Evolutionary conservation across 1,140 invertebrate species (phyloP), one percentile per base, ranked within the genome.

Genomic region (Heliconius himera): DNA sequence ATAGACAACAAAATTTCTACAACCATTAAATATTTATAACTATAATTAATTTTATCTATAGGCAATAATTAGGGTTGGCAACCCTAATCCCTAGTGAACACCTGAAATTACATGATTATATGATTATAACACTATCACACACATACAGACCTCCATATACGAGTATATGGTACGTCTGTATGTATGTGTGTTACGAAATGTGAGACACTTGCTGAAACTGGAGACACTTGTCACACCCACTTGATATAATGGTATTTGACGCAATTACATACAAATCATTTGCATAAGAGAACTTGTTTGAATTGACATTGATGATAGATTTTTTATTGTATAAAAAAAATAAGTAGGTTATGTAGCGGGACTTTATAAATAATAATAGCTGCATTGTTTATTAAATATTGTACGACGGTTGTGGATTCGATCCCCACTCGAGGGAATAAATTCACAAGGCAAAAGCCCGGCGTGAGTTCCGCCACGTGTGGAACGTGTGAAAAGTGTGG

Each of bases 151-250:
- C 8, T 6, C 13, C 18, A 20, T 20, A 51, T 51, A n/a, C n/a
- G n/a, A n/a, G n/a, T n/a, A 51, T 51, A 51, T 51, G 49, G 49
- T 20, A 46, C 16, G 41, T 46, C 3, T 60, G n/a, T 36, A 8
- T 60, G 16, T 13, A n/a, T n/a, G 41, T 72, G 70, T 72, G 70
- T 78, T 73, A 73, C 49, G 76, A 78, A 78, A 78, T 70, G 70
- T 73, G 76, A 76, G 75, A 41, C 70, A 73, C 76, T 70, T 33
- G 70, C 71, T 78, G 76, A 78, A 78, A 78, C 72, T 33, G 16
- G 76, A 78, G 70, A 78, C 76, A 73, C 70, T 56, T 49, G 76
- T 78, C 71, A 73, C 76, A 33, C 71, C 70, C 70, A 76, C 60
- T 70, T 76, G 70, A 54, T 26, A 29, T 18, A 38, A 51, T 76